A percentile compares a stretch with the other conserved stretches of the same genome.
These are phyloP conservation scores for Cydia strobilella DNA, from an alignment of 1,140 invertebrate species.

Conservation along the genomic window DNA sequence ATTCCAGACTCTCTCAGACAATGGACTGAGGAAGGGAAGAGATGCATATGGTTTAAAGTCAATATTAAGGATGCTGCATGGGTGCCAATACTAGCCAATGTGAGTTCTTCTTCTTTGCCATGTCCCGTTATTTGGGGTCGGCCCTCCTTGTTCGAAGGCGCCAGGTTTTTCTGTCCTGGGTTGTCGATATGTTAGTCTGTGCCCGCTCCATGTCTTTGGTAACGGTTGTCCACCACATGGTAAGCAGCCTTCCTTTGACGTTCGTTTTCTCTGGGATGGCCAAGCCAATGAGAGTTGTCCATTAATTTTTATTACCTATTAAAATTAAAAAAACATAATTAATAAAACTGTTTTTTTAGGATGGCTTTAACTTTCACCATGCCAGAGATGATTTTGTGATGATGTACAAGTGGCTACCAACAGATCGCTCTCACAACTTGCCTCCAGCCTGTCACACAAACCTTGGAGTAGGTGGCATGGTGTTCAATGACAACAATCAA, in stretches of 20 bases:
- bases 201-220: too few relatives aligned
- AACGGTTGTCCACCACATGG: too few relatives aligned
- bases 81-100: constrained; percentile 88
- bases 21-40: constrained; percentile 84
- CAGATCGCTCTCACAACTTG: constrained; percentile 81
- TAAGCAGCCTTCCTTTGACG: too few relatives aligned
- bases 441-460: constrained; percentile 93
- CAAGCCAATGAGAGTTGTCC: constrained; percentile 81
- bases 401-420: constrained; percentile 90
- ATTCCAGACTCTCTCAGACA: constrained; percentile 85
- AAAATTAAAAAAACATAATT: background rate
- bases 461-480: constrained; percentile 92
- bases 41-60: constrained; percentile 93
- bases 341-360: constrained; percentile 68
- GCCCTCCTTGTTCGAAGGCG: too few relatives aligned
- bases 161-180: too few relatives aligned
- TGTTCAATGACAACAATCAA: constrained; percentile 89
- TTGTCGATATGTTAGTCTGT: too few relatives aligned
- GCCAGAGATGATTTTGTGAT: constrained; percentile 88
- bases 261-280: too few relatives aligned
- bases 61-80: constrained; percentile 85
- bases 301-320: background rate
- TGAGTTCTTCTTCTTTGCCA: too few relatives aligned
- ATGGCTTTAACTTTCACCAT: constrained; percentile 94
- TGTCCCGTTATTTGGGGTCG: too few relatives aligned